A percentile compares a stretch with the other conserved stretches of the same genome.
These are phyloP conservation scores for Mus pahari DNA, from an alignment of 2,113 vertebrate genomes.

Conservation along the genomic window DNA sequence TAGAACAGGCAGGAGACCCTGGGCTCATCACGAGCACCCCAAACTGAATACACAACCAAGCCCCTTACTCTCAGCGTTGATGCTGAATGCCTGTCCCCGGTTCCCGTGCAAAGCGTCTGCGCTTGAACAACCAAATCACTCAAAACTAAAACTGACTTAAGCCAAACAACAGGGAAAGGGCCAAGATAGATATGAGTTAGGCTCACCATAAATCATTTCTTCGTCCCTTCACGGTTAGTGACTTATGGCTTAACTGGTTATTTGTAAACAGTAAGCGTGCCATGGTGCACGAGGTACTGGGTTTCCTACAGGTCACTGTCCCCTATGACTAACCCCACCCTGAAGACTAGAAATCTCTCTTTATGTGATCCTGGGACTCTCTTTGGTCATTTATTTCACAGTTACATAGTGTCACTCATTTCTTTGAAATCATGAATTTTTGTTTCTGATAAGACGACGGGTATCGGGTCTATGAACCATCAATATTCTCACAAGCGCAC, in stretches of 20 bases:
- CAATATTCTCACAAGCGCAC: background rate
- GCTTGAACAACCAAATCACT: background rate
- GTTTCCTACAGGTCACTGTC: background rate
- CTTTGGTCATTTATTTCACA: background rate
- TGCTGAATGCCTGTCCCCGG: background rate
- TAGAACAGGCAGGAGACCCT: background rate
- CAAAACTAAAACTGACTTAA: slow-evolving; percentile 16
- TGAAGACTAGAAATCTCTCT: background rate
- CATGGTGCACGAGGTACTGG: background rate
- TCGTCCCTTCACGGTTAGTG: slow-evolving; percentile 6
- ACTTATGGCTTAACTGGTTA: slow-evolving; percentile 17
- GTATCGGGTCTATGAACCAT: background rate
- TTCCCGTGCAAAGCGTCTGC: background rate
- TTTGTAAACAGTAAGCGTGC: background rate
- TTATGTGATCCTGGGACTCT: background rate
- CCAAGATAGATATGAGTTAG: background rate
- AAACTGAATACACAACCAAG: background rate
- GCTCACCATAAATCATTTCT: background rate
- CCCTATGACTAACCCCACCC: background rate
- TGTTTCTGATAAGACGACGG: background rate
- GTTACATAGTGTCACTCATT: background rate
- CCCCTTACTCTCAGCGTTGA: background rate
- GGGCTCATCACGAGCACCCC: background rate
- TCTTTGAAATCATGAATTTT: background rate
- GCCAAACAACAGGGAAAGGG: slow-evolving; percentile 26